phyloP scores from a whole-genome alignment of 2,113 vertebrate genomes.

The Brienomyrus longianalis region DNA sequence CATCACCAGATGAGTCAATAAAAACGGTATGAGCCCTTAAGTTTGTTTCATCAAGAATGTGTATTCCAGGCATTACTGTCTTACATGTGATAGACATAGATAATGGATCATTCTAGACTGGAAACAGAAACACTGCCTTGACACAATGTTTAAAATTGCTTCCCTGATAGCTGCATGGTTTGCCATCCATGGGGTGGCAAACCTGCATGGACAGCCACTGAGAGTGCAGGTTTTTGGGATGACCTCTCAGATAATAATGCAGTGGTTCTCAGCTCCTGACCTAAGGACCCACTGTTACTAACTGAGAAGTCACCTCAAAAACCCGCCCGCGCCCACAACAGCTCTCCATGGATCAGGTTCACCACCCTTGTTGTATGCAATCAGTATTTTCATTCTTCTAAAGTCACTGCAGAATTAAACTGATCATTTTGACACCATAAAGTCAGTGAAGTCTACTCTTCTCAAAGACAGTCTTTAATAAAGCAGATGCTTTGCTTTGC shows the following conservation, averaged over 20 bases:
- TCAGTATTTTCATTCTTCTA: neutral
- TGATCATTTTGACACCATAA: neutral
- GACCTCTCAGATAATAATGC: no score
- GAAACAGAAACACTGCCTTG: neutral
- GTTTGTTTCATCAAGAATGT: neutral
- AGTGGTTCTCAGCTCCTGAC: no score
- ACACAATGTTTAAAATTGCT: neutral
- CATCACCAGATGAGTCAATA: neutral
- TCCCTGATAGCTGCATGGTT: no score
- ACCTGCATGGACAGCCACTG: no score
- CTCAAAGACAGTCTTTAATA: neutral
- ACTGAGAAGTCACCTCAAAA: no score
- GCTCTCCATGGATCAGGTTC: no score
- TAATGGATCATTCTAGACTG: neutral
- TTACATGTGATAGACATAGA: neutral
- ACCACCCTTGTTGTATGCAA: neutral
- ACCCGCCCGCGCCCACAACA: no score
- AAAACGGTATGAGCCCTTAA: neutral
- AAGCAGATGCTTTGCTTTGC: neutral
- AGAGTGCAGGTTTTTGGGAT: no score
- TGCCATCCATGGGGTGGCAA: no score
- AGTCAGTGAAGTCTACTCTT: neutral
- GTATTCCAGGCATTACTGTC: neutral
- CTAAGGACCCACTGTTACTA: no score
- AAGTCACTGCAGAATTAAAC: neutral